Percentiles rank a stretch among this genome's conserved stretches.
phyloP scores from a whole-genome alignment of 1,140 invertebrate genomes.

The Plodia interpunctella region DNA sequence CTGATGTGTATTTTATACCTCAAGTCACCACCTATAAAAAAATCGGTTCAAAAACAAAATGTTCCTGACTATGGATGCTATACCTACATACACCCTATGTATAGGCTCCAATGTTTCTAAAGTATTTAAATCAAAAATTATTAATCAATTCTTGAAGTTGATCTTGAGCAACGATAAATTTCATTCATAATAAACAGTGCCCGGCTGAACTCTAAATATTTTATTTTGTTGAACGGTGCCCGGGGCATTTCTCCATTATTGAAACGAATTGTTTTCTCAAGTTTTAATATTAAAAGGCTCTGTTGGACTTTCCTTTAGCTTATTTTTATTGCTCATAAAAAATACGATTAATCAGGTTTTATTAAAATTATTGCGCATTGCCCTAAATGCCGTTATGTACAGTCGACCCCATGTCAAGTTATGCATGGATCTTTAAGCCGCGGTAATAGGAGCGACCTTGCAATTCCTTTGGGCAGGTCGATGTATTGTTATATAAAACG shows the following conservation, averaged over 20 bases:
- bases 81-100: too few species aligned
- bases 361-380: conserved; percentile 8
- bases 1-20: too few species aligned
- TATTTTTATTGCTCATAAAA: conserved; percentile 23
- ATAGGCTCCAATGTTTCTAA: too few species aligned
- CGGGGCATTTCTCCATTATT: conserved; percentile 49
- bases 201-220: conserved; percentile 48
- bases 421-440: too few species aligned
- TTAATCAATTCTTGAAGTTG: conserved; percentile 39
- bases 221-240: conserved; percentile 50
- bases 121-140: conserved; percentile 22
- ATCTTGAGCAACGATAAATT: conserved; percentile 49
- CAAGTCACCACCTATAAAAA: too few species aligned
- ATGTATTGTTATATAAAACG: too few species aligned
- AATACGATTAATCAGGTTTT: conserved; percentile 12
- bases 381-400: not conserved
- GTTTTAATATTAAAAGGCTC: conserved; percentile 57
- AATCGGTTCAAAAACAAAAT: too few species aligned
- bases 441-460: too few species aligned
- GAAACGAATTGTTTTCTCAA: conserved; percentile 60
- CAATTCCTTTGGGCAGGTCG: too few species aligned
- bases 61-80: too few species aligned
- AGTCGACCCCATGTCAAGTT: too few species aligned
- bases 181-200: conserved; percentile 58
- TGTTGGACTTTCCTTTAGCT: conserved; percentile 36